These are phyloP conservation scores for Xiphias gladius DNA, from an alignment of 2,113 vertebrate genomes.

Conservation along the genomic window DNA sequence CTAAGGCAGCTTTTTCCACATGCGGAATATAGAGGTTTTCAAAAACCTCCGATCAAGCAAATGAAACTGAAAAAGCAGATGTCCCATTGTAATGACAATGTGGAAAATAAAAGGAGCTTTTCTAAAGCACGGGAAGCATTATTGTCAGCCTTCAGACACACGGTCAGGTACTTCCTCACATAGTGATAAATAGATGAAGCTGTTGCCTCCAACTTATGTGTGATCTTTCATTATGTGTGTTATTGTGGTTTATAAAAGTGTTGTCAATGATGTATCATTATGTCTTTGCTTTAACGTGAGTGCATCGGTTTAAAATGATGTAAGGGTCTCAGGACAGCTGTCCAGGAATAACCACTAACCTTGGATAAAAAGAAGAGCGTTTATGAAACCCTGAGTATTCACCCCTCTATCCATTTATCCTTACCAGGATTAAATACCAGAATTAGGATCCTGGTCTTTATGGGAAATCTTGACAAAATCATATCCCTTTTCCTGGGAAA, in stretches of 20 bases:
- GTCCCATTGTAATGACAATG: neutral
- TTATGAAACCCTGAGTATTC: neutral
- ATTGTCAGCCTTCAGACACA: neutral
- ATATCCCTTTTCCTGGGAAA: no score
- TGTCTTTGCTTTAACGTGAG: neutral
- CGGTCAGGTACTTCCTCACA: neutral
- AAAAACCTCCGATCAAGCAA: neutral
- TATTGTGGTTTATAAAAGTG: neutral
- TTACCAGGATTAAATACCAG: neutral
- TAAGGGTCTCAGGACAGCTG: neutral
- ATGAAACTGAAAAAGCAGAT: neutral
- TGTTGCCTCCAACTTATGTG: neutral
- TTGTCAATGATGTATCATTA: neutral
- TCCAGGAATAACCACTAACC: neutral
- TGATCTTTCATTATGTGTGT: neutral
- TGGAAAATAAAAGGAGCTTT: neutral
- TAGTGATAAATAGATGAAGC: neutral
- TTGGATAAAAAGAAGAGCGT: neutral
- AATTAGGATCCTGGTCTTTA: neutral
- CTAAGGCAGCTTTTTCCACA: neutral
- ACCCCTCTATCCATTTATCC: neutral
- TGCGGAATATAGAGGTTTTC: neutral
- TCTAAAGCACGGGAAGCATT: neutral
- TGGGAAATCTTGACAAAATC: no score
- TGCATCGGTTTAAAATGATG: neutral